These are phyloP conservation scores for Seira musarum DNA, from an alignment of 2,888 invertebrate species.

Conservation along the genomic window DNA sequence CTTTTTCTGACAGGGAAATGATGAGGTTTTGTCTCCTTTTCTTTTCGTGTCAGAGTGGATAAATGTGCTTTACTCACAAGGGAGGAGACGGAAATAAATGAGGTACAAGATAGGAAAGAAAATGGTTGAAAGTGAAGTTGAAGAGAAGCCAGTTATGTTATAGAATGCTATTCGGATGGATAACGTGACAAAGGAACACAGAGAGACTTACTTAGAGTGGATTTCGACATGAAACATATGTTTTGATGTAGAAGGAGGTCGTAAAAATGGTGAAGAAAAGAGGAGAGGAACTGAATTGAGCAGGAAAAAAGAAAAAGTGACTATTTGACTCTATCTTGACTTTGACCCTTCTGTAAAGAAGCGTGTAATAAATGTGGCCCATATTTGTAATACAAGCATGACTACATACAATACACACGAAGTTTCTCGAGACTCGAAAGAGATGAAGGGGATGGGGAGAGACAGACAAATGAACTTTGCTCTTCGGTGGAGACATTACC, in stretches of 20 bases:
- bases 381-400: constrained; percentile 35
- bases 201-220: constrained; percentile 47
- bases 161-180: too few species aligned
- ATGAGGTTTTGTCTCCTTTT: constrained; percentile 37
- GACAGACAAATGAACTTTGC: constrained; percentile 55
- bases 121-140: constrained; percentile 28
- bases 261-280: constrained; percentile 25
- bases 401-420: too few species aligned
- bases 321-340: constrained; percentile 48
- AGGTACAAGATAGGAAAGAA: constrained; percentile 46
- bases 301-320: constrained; percentile 34
- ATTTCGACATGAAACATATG: constrained; percentile 59
- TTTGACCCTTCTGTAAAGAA: background rate
- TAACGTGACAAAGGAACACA: constrained; percentile 43
- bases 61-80: constrained; percentile 26
- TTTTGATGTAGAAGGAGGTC: constrained; percentile 44
- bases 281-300: constrained; percentile 1
- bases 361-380: background rate
- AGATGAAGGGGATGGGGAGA: constrained; percentile 16
- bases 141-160: constrained; percentile 22
- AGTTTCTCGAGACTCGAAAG: too few species aligned
- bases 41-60: background rate
- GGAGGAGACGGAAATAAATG: constrained; percentile 56
- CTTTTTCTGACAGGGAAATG: constrained; percentile 56
- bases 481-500: constrained; percentile 44